phyloP scores from a whole-genome alignment of 2,113 vertebrate species.

The Mustelus asterias region DNA sequence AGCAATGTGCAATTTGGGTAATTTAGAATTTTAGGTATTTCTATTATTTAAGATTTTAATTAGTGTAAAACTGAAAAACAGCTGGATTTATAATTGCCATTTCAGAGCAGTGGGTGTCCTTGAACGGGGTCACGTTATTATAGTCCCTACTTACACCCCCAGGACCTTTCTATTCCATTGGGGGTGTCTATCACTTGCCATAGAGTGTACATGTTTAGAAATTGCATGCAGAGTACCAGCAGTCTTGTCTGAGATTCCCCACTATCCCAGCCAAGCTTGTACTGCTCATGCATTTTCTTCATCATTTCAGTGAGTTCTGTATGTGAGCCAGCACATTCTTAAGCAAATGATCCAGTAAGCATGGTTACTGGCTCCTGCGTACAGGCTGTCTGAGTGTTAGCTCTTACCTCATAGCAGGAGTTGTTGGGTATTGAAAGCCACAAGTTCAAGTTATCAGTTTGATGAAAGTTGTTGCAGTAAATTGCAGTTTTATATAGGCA shows the following conservation, averaged over 20 bases:
- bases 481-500: slow-evolving; percentile 58
- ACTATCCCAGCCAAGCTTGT: slow-evolving; percentile 58
- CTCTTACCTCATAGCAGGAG: slow-evolving; percentile 51
- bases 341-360: slow-evolving; percentile 62
- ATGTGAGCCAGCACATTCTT: slow-evolving; percentile 67
- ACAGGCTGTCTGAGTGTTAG: slow-evolving; percentile 54
- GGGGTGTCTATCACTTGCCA: slow-evolving; percentile 58
- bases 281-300: slow-evolving; percentile 63
- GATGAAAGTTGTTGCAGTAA: slow-evolving; percentile 56
- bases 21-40: slow-evolving; percentile 36
- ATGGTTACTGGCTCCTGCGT: slow-evolving; percentile 64
- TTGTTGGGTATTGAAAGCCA: slow-evolving; percentile 46
- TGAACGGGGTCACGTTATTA: slow-evolving; percentile 44
- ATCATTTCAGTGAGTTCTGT: slow-evolving; percentile 66
- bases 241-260: slow-evolving; percentile 62
- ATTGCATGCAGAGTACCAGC: slow-evolving; percentile 60
- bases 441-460: slow-evolving; percentile 55
- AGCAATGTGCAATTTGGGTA: slow-evolving; percentile 7
- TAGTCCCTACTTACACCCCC: slow-evolving; percentile 48
- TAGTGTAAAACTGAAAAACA: slow-evolving; percentile 34
- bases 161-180: slow-evolving; percentile 61
- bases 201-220: slow-evolving; percentile 66
- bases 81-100: slow-evolving; percentile 35
- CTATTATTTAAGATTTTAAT: slow-evolving; percentile 37
- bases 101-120: slow-evolving; percentile 26